Percentiles rank a stretch among this genome's conserved stretches.
phyloP scores from a whole-genome alignment of 2,888 invertebrate species.

The Agrotis clavis region DNA sequence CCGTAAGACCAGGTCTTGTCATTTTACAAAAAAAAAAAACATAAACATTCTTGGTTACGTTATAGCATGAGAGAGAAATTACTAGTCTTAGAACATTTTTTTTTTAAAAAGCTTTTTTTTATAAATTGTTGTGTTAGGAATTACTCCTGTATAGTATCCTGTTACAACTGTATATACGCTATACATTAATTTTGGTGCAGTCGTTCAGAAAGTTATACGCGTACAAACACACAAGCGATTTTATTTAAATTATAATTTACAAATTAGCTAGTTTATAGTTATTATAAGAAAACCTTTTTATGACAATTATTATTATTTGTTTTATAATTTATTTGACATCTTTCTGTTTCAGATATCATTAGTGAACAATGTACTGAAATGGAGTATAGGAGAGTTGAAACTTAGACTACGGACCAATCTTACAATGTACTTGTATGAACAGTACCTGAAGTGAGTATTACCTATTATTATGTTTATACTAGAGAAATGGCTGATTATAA shows the following conservation, averaged over 20 bases:
- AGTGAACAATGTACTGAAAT: conserved; percentile 98
- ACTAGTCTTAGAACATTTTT: too few relatives aligned
- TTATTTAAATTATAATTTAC: too few relatives aligned
- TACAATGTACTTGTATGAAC: conserved; percentile 96
- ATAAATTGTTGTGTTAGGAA: too few relatives aligned
- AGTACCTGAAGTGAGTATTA: conserved; percentile 96
- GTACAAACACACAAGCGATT: too few relatives aligned
- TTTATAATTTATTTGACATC: conserved; percentile 14
- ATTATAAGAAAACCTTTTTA: conserved; percentile 5
- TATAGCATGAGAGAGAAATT: neutral
- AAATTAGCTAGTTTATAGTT: conserved; percentile 8
- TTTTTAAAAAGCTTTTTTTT: too few relatives aligned
- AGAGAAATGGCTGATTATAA: too few relatives aligned
- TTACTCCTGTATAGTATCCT: too few relatives aligned
- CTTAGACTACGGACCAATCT: conserved; percentile 97
- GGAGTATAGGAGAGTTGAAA: conserved; percentile 98
- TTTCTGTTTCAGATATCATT: conserved; percentile 94
- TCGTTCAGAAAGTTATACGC: too few relatives aligned
- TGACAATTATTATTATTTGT: too few relatives aligned
- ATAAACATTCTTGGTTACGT: neutral
- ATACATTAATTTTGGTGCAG: too few relatives aligned
- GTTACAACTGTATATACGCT: too few relatives aligned
- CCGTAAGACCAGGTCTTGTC: neutral
- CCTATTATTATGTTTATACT: too few relatives aligned
- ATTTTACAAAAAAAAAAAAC: neutral